Base-by-base conservation (phyloP, 2,888 invertebrate genomes). In the Salpingus planirostris region DNA sequence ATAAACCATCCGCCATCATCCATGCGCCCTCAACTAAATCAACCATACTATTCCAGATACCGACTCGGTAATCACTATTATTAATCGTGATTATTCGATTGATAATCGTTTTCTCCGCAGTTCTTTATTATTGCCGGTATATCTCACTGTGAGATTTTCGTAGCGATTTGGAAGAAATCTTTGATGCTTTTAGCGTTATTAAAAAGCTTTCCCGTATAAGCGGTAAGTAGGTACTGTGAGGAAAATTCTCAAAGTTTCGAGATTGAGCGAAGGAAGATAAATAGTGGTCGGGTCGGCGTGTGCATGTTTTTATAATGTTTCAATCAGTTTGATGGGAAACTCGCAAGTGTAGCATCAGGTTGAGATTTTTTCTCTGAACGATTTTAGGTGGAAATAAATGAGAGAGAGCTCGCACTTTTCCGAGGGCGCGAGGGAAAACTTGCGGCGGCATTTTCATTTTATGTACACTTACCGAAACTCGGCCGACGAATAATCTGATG, bases 1-100 rank as follows among this genome's bases (percentile, higher is more conserved):
- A 62, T 62, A 63, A 62, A 60, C 54, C 53, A 52, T 55, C 47
- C 38, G 39, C n/a, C 18, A 48, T 44, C 44, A 42, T 38, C 30
- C 10, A 35, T 38, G 42, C 44, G 37, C 36, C 38, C 35, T 36
- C 41, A 38, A 37, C 40, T 40, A 40, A 40, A 46, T 44, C 44
- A 43, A 42, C 43, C 39, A n/a, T n/a, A n/a, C n/a, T n/a, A n/a
- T n/a, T n/a, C n/a, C n/a, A n/a, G 26, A 31, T 15, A 21, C 3
- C 10, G 25, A 11, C 14, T 25, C 29, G 29, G 25, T 29, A 29
- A 34, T 34, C 29, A 25, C 8, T 24, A 21, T 21, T n/a, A n/a
- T 21, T 6, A 21, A 21, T 7, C n/a, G 21, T 21, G 6, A 21
- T 21, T 21, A 8, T 21, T n/a, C n/a, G n/a, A n/a, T n/a, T n/a